Evolutionary conservation across 1,140 invertebrate species (phyloP).

Genomic region (Gerris buenoi): DNA sequence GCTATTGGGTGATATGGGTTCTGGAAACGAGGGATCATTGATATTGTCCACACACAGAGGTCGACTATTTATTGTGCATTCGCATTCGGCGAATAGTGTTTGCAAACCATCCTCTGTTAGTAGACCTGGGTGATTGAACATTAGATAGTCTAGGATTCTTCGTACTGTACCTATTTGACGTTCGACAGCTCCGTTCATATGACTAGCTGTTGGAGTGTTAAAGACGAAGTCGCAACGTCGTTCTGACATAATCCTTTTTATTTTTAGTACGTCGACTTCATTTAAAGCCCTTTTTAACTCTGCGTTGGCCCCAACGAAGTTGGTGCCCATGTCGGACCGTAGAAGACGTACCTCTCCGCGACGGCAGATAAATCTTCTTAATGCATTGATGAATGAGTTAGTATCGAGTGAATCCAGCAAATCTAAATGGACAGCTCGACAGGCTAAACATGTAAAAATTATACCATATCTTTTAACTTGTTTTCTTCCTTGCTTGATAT

Average conservation of each 20-base stretch:
- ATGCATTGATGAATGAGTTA: too few relatives aligned
- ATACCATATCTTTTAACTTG: too few relatives aligned
- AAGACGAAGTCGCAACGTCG: neutral
- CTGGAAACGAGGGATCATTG: neutral
- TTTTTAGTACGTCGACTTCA: neutral
- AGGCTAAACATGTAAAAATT: too few relatives aligned
- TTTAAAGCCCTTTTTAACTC: neutral
- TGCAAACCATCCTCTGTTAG: neutral
- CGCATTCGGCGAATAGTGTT: neutral
- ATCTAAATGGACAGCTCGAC: too few relatives aligned
- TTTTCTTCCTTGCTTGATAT: too few relatives aligned
- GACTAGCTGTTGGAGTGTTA: neutral
- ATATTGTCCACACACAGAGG: neutral
- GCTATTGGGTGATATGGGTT: neutral
- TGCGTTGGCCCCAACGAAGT: neutral
- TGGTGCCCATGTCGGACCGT: neutral
- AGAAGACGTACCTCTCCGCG: neutral
- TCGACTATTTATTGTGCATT: neutral
- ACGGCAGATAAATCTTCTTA: too few relatives aligned
- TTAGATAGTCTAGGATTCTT: neutral
- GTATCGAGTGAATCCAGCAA: too few relatives aligned
- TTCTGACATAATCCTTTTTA: neutral
- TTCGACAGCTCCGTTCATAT: neutral
- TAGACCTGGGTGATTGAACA: neutral
- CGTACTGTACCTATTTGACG: neutral